Conservation (phyloP, 2,797 vertebrate genomes). For the Hypotaenidia okinawae region DNA sequence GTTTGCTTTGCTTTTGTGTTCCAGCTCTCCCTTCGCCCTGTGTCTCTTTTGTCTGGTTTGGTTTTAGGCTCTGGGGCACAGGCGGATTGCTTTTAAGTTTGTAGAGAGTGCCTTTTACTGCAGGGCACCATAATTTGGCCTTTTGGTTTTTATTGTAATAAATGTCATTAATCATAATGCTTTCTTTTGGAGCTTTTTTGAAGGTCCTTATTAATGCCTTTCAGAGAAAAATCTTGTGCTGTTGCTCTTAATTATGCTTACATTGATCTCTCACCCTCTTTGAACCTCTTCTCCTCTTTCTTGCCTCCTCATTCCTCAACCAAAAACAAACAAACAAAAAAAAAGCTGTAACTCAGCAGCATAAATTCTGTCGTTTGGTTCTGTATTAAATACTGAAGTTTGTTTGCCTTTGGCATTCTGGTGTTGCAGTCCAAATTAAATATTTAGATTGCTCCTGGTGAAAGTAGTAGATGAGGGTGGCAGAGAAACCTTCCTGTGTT, state of each 20-base stretch:
- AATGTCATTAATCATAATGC: background rate
- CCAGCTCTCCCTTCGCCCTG: background rate
- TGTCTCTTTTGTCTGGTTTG: background rate
- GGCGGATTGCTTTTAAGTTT: background rate
- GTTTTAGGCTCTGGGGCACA: background rate
- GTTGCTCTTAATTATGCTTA: slow-evolving; percentile 43
- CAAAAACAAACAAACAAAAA: background rate
- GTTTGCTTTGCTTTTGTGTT: slow-evolving; percentile 14
- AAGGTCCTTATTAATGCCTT: slow-evolving; percentile 13
- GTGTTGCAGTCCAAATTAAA: slow-evolving; percentile 32
- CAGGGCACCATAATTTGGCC: background rate
- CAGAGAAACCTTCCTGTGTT: slow-evolving; percentile 5
- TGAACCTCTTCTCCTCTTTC: slow-evolving; percentile 45
- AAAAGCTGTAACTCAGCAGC: background rate
- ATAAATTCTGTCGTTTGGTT: slow-evolving; percentile 5
- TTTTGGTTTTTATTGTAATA: slow-evolving; percentile 5
- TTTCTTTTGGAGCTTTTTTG: slow-evolving; percentile 47
- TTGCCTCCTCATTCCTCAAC: background rate
- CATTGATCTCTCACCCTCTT: slow-evolving; percentile 19
- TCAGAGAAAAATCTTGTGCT: slow-evolving; percentile 39
- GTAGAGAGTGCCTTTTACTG: background rate
- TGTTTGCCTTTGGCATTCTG: slow-evolving; percentile 29
- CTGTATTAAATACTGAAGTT: background rate
- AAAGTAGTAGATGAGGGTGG: slow-evolving; percentile 22
- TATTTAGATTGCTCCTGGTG: slow-evolving; percentile 47